Percentiles rank a stretch among this genome's conserved stretches.
Evolutionary conservation across 2,888 invertebrate genomes (phyloP).

Genomic region (Rhyacophila evoluta): DNA sequence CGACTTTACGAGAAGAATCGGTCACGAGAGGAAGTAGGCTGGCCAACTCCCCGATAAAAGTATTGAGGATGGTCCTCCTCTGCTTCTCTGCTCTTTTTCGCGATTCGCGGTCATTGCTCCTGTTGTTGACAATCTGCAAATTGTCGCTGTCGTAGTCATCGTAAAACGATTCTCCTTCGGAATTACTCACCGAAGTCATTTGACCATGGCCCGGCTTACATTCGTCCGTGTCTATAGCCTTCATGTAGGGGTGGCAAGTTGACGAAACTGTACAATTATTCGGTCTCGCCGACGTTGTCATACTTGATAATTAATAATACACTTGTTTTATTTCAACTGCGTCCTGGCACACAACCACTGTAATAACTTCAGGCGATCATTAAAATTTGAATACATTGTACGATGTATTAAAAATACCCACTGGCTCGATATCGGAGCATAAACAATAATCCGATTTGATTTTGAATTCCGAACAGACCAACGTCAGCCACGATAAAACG

Average conservation of each 20-base stretch:
- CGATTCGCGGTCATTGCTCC: constrained; percentile 81
- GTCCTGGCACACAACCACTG: neutral
- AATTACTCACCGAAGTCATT: constrained; percentile 34
- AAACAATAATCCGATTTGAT: neutral
- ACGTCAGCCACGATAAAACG: neutral
- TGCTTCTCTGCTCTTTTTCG: constrained; percentile 93
- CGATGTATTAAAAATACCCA: too few relatives aligned
- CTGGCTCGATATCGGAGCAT: neutral
- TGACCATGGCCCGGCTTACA: neutral
- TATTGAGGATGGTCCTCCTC: constrained; percentile 89
- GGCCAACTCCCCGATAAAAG: constrained; percentile 85
- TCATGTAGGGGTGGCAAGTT: neutral
- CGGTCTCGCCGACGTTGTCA: constrained; percentile 37
- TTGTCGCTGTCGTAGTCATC: constrained; percentile 41
- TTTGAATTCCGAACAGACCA: neutral
- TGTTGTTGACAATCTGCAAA: constrained; percentile 49
- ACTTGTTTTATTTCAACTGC: neutral
- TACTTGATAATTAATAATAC: neutral
- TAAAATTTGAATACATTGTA: neutral
- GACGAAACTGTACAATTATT: neutral
- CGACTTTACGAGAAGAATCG: constrained; percentile 84
- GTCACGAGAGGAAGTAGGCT: constrained; percentile 86
- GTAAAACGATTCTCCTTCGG: constrained; percentile 33
- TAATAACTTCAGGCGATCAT: neutral
- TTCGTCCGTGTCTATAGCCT: neutral